phyloP scores from a whole-genome alignment of 2,888 invertebrate genomes.

The Dasypolia templi region DNA sequence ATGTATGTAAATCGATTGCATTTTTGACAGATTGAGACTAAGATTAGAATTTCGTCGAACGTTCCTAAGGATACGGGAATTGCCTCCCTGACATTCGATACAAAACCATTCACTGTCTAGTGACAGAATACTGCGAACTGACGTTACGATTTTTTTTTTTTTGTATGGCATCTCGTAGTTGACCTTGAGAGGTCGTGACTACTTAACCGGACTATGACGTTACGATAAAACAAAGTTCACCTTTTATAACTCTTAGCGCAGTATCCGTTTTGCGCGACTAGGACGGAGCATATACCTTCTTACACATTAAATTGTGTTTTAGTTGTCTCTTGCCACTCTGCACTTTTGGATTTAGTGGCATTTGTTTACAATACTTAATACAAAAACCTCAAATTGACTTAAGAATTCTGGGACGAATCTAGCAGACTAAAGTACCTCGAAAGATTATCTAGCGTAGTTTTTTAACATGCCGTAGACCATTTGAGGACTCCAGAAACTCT shows the following conservation, averaged over 20 bases:
- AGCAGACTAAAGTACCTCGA: not conserved
- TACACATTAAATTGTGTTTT: not conserved
- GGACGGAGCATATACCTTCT: conserved; percentile 1
- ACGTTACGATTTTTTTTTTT: not conserved
- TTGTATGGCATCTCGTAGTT: no score
- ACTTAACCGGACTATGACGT: no score
- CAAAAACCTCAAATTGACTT: not conserved
- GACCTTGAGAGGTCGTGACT: no score
- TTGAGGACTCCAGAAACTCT: not conserved
- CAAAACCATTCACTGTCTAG: not conserved
- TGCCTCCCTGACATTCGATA: not conserved
- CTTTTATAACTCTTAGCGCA: not conserved
- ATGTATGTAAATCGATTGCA: no score
- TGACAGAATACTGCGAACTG: conserved; percentile 1
- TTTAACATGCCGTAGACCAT: not conserved
- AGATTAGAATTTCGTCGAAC: no score
- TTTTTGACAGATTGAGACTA: no score
- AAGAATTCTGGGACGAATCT: not conserved
- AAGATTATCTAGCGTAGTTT: not conserved
- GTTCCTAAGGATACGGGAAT: no score
- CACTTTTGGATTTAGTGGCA: not conserved
- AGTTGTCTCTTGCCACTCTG: not conserved
- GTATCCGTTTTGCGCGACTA: not conserved
- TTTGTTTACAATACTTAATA: not conserved
- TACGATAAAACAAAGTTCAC: not conserved